Evolutionary conservation across 2,888 invertebrate species (phyloP).

Genomic region (Meteorus colon): DNA sequence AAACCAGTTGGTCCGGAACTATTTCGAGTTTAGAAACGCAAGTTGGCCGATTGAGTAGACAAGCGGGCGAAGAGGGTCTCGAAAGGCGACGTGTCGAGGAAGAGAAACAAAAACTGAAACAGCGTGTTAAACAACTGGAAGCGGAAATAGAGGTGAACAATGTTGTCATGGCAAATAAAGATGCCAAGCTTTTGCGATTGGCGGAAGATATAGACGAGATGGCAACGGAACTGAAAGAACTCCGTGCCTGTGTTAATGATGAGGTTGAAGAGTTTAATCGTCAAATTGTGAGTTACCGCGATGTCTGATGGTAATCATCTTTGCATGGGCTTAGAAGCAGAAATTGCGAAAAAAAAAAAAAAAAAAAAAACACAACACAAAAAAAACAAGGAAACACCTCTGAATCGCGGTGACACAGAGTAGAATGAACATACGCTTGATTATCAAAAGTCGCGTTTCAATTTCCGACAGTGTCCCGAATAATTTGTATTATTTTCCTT

Average conservation of each 20-base stretch:
- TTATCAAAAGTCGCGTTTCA: neutral
- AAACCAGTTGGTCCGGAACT: conserved; percentile 93
- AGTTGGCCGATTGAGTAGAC: conserved; percentile 86
- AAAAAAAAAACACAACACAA: conserved; percentile 14
- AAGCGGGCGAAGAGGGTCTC: conserved; percentile 88
- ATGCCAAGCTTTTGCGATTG: conserved; percentile 82
- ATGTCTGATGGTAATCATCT: conserved; percentile 50
- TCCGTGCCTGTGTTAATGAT: conserved; percentile 71
- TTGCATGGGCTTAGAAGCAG: conserved; percentile 5
- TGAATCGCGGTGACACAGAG: neutral
- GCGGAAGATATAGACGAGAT: conserved; percentile 84
- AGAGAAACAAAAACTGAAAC: conserved; percentile 80
- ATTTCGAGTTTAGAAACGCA: conserved; percentile 93
- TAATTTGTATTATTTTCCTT: neutral
- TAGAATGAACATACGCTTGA: neutral
- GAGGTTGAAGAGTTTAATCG: conserved; percentile 72
- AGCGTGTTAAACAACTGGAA: conserved; percentile 79
- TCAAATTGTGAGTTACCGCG: conserved; percentile 73
- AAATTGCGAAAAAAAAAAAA: neutral
- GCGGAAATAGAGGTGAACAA: conserved; percentile 80
- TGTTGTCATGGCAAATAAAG: conserved; percentile 80
- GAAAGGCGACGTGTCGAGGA: conserved; percentile 84
- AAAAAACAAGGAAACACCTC: neutral
- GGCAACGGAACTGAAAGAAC: conserved; percentile 78
- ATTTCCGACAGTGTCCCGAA: neutral